Evolutionary conservation across 2,113 vertebrate species (phyloP).

Genomic region (Hemicordylus capensis): DNA sequence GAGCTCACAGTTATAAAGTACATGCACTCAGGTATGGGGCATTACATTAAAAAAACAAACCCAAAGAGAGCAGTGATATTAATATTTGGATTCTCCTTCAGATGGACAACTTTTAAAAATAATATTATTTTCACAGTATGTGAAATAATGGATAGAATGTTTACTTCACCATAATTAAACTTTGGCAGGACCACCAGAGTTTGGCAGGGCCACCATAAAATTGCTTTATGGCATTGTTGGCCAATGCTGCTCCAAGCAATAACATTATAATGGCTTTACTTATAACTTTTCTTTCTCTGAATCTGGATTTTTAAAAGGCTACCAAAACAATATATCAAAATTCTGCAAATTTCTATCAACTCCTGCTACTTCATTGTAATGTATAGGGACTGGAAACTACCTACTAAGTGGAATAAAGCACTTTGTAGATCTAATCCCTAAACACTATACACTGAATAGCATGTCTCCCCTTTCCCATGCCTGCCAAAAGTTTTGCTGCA

Average conservation of each 20-base stretch:
- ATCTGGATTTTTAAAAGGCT: neutral
- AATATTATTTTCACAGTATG: neutral
- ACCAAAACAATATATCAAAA: neutral
- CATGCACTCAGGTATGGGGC: neutral
- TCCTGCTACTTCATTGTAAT: neutral
- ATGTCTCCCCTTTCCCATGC: neutral
- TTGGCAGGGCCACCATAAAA: neutral
- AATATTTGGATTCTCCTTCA: neutral
- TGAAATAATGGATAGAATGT: neutral
- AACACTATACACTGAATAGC: neutral
- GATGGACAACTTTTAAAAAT: neutral
- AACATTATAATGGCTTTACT: neutral
- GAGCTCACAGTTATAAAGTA: neutral
- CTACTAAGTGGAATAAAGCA: neutral
- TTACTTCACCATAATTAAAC: neutral
- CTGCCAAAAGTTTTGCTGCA: neutral
- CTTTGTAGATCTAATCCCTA: neutral
- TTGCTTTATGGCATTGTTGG: neutral
- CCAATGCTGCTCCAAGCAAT: neutral
- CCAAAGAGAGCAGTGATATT: neutral
- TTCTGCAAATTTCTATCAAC: neutral
- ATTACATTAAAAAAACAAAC: neutral
- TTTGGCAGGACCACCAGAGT: neutral
- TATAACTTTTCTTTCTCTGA: neutral
- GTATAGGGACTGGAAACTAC: neutral